Base-by-base conservation (phyloP, 2,888 invertebrate species). In the Drosophila kuntzei region DNA sequence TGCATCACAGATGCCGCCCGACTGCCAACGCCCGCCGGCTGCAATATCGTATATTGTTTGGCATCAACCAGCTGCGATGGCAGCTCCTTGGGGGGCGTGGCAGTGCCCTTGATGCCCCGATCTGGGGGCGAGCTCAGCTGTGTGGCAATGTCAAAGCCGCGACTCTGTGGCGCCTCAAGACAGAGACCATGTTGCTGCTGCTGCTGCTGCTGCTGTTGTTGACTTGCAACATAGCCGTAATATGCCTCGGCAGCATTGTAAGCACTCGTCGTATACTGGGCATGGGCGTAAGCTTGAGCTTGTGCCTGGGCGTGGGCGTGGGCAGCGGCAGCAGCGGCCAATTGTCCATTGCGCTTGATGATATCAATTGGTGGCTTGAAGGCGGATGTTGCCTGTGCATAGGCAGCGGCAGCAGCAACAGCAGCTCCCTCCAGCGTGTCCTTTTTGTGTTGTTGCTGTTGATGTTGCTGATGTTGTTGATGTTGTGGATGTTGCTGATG, bases 11-110 rank as follows among this genome's bases (percentile, higher is more conserved):
- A 95, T 49, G 96, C 96, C 0, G 96, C 96, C 51, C 96, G 94
- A 20, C 97, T 96, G 3, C 96, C 96, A 0, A 95, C 94, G 29
- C 95, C 95, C 11, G 97, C 97, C 1, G 97, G 97, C 92, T 97
- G 97, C 72, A 97, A 93, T 79, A 97, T 97, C 68, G 97, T 97
- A 90, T 97, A 97, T 91, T 97, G 97, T 92, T 97, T 97, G 68
- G 95, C 95, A 69, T 91, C 91, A 18, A 73, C 16, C 25, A 58
- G 36, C 49, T 34, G 49, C 1, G 49, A 50, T n/a, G 68, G 55
- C 53, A 58, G n/a, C 39, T 66, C 68, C 63, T 65, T 64, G n/a
- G 47, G 36, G 43, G 60, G 60, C 58, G 65, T 37, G 66, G 41
- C 58, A 25, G 41, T n/a, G 41, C 41, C 51, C 44, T 37, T 50